Conservation (phyloP, 2,888 invertebrate genomes). For the Cremastinae sp. region DNA sequence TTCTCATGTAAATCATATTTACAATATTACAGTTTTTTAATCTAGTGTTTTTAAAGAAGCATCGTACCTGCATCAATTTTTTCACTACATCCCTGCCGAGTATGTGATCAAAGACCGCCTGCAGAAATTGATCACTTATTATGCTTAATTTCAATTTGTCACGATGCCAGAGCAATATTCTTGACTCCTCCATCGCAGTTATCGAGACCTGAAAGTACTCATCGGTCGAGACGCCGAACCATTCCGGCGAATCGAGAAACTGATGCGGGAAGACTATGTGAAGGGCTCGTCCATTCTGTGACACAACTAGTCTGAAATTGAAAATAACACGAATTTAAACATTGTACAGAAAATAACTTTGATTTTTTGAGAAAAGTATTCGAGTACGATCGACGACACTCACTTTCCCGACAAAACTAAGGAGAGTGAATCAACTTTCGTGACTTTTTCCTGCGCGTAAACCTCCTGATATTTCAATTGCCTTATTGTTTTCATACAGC, state of each 20-base stretch:
- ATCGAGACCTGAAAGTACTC: slow-evolving; percentile 94
- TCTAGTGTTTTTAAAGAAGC: slow-evolving; percentile 1
- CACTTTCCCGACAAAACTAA: slow-evolving; percentile 93
- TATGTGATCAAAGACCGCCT: slow-evolving; percentile 93
- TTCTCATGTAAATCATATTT: slow-evolving; percentile 4
- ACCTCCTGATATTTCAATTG: slow-evolving; percentile 92
- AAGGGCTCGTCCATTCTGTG: slow-evolving; percentile 90
- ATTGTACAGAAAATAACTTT: background rate
- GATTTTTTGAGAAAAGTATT: slow-evolving; percentile 26
- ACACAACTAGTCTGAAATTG: slow-evolving; percentile 88
- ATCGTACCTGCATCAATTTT: slow-evolving; percentile 90
- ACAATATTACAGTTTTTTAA: background rate
- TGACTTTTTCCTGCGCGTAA: slow-evolving; percentile 93
- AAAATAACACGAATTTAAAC: slow-evolving; percentile 21
- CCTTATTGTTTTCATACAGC: slow-evolving; percentile 90
- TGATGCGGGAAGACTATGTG: slow-evolving; percentile 94
- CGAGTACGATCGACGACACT: slow-evolving; percentile 79
- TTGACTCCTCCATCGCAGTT: slow-evolving; percentile 92
- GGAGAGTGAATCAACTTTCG: slow-evolving; percentile 92
- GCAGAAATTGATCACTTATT: slow-evolving; percentile 90
- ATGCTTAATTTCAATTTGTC: slow-evolving; percentile 93
- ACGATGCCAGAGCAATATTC: slow-evolving; percentile 91
- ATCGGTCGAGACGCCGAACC: slow-evolving; percentile 93
- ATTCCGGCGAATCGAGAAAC: slow-evolving; percentile 94
- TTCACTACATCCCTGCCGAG: slow-evolving; percentile 92